Evolutionary conservation across 92 coral and sea anemone species (phyloP), one percentile per base, ranked within the genome.

Genomic region (Porites lobata): DNA sequence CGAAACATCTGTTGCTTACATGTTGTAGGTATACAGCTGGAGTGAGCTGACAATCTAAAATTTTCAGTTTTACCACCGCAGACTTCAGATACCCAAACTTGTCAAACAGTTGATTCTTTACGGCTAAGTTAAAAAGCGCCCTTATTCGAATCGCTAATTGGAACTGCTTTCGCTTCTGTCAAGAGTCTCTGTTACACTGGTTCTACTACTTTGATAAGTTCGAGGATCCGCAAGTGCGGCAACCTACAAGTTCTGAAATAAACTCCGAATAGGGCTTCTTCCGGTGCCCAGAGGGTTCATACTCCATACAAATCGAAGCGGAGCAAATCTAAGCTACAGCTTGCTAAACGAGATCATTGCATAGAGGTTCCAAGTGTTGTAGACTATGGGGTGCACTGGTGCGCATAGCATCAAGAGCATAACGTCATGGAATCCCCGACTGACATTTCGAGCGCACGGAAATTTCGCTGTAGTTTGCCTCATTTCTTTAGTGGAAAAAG

Each of bases 311-410:
- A 22, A 32, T 84, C 43, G 63, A 84, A 84, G 79, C 29, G 68
- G 50, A 66, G 82, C 81, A 84, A 22, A 73, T 54, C 62, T 68
- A 22, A 22, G 54, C 50, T 62, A 63, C 20, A 81, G 86, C 85
- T 67, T 81, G 52, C 67, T 9, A 59, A 53, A 58, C 59, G 53
- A 72, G 77, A 11, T 72, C 87, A 83, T 83, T 22, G 79, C 70
- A 70, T 69, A 72, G 87, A 83, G 75, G 70, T 83, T 65, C 51
- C 66, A 83, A 67, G 75, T 64, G 66, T 83, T 56, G 52, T 75
- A 83, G 53, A 71, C 70, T 22, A 83, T 83, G 76, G 79, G 87
- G 79, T 70, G 79, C 69, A 70, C 87, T 59, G 76, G 87, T 72
- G 75, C 47, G 56, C 83, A 79, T 50, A 18, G 24, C 71, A 66